Base-by-base conservation (phyloP, 2,888 invertebrate species). In the Andrena haemorrhoa region DNA sequence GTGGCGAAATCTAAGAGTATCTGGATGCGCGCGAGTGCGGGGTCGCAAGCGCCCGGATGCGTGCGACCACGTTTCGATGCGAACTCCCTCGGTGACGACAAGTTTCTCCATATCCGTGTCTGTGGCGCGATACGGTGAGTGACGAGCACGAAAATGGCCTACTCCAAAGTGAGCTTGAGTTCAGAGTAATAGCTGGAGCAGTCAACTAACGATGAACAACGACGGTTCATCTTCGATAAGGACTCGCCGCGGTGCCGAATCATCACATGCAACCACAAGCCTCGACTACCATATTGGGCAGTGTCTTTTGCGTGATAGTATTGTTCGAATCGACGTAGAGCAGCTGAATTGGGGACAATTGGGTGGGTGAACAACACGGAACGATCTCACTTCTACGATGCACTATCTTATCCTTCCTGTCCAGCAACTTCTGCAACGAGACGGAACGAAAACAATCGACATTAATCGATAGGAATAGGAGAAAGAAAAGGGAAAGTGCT, bases 211-310 rank as follows among this genome's bases (percentile, higher is more conserved):
- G 23, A 12, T 10, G 56, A 56, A 26, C 4, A 8, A 26, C 8
- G 8, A 26, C 56, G 8, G 2, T 53, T 53, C 20, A 10, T 41
- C 7, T 51, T 61, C 12, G 35, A 23, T 10, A 23, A 63, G 12
- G 6, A 41, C 41, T 10, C 8, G 3, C 20, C 10, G 4, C 2
- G 53, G 23, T 12, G 16, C 23, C 12, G 31, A 70, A 2, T 31
- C 65, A 26, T 95, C 94, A 97, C 96, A 97, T 97, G 92, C 98
- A 98, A 23, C 98, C 98, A 92, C 98, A 98, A 6, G 97, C 96
- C 88, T 98, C 97, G n/a, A 98, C 97, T 56, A 98, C 97, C 98
- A 98, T 98, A 90, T 98, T 98, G 0, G 98, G 97, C 79, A 98
- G 94, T 0, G 96, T 96, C 91, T 97, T 97, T 89, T 97, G 96